Conservation (phyloP, 2,113 vertebrate species). For the Aix galericulata region DNA sequence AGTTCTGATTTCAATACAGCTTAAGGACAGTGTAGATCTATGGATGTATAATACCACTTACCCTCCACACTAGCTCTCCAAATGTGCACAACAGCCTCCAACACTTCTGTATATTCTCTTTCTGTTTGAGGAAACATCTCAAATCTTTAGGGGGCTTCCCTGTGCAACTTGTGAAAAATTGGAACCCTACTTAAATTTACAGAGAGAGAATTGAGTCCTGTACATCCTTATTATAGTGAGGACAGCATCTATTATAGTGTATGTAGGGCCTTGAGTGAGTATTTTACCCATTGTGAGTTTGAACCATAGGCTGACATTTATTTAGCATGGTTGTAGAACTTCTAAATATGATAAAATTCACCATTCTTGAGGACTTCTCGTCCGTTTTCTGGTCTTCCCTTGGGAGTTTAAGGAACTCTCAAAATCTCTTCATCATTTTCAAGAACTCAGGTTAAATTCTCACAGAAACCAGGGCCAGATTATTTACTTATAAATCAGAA, state of each 20-base stretch:
- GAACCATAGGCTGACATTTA: too few relatives aligned
- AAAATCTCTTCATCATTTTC: neutral
- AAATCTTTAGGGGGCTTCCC: neutral
- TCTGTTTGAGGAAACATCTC: neutral
- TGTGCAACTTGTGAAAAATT: neutral
- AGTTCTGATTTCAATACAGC: rapidly evolving
- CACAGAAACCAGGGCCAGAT: neutral
- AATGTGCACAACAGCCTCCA: neutral
- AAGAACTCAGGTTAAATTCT: neutral
- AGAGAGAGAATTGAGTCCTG: too few relatives aligned
- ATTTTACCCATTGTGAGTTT: too few relatives aligned
- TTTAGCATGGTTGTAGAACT: too few relatives aligned
- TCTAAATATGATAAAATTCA: neutral
- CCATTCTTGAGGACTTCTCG: neutral
- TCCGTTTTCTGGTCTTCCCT: neutral
- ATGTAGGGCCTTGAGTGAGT: too few relatives aligned
- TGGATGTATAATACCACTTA: neutral
- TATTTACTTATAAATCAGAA: neutral
- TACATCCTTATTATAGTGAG: neutral
- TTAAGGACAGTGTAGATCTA: neutral
- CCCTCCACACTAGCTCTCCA: rapidly evolving
- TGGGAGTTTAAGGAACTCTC: neutral
- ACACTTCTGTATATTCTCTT: neutral
- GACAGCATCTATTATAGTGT: neutral
- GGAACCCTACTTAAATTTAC: neutral